phyloP scores from a whole-genome alignment of 1,140 invertebrate genomes.

The Heliconius hermathena region DNA sequence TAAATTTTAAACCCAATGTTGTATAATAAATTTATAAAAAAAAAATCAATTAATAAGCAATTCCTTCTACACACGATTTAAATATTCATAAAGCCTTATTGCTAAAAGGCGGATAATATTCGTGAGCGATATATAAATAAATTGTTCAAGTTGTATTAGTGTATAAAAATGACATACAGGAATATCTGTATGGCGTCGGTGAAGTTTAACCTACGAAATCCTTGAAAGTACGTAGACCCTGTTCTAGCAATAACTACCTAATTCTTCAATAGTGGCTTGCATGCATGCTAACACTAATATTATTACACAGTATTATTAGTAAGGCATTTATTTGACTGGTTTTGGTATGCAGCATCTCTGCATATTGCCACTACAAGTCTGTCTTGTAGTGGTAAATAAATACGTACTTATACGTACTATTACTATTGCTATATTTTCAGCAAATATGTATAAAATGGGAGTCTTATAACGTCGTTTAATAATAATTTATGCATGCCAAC shows the following conservation, averaged over 20 bases:
- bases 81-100: conserved; percentile 58
- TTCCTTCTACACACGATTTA: conserved; percentile 1
- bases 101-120: conserved; percentile 77
- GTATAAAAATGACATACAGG: conserved; percentile 32
- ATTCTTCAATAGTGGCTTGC: conserved; percentile 40
- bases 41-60: conserved; percentile 8
- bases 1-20: conserved; percentile 26
- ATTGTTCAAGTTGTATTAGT: conserved; percentile 24
- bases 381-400: conserved; percentile 25
- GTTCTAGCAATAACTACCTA: conserved; percentile 49
- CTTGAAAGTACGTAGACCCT: conserved; percentile 44
- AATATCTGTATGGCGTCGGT: conserved; percentile 18
- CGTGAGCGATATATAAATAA: conserved; percentile 60
- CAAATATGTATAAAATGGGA: background rate
- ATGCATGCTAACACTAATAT: conserved; percentile 37
- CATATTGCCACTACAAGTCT: conserved; percentile 22
- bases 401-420: conserved; percentile 27
- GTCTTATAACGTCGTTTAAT: background rate
- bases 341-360: conserved; percentile 22
- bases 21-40: conserved; percentile 33
- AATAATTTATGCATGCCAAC: conserved; percentile 30
- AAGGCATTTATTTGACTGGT: conserved; percentile 36
- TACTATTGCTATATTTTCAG: background rate
- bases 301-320: conserved; percentile 36
- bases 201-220: conserved; percentile 36